Conservation (phyloP, 2,797 vertebrate species). For the Atherinosoma microstoma region DNA sequence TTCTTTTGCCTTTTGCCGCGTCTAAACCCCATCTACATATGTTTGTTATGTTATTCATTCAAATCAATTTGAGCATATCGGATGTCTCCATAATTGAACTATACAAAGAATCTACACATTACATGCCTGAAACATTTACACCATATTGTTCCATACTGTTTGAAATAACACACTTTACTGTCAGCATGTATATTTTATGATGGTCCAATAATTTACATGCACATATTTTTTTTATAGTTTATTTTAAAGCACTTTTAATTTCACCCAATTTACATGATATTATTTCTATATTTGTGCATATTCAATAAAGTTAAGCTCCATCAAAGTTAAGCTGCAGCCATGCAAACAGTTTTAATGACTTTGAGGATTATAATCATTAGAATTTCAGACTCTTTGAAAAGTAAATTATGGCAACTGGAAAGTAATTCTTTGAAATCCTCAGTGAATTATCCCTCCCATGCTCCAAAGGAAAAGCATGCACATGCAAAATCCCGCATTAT, state of each 20-base stretch:
- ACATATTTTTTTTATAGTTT: slow-evolving; percentile 11
- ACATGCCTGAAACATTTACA: not conserved
- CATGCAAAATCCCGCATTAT: slow-evolving; percentile 31
- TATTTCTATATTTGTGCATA: slow-evolving; percentile 21
- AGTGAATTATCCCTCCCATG: slow-evolving; percentile 53
- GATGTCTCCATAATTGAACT: no score
- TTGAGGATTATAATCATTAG: slow-evolving; percentile 70
- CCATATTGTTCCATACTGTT: not conserved
- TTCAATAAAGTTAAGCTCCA: slow-evolving; percentile 51
- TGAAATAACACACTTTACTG: not conserved
- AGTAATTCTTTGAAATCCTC: slow-evolving; percentile 64
- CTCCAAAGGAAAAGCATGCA: slow-evolving; percentile 27
- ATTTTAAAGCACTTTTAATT: slow-evolving; percentile 20
- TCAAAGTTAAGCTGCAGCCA: slow-evolving; percentile 57
- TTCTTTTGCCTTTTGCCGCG: no score
- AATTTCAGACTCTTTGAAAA: slow-evolving; percentile 60
- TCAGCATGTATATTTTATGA: not conserved
- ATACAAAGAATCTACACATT: no score
- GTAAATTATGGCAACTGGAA: slow-evolving; percentile 61
- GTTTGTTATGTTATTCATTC: no score
- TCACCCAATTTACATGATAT: slow-evolving; percentile 32
- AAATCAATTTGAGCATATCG: no score
- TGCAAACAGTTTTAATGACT: slow-evolving; percentile 70
- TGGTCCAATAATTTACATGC: not conserved
- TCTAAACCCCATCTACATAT: no score